These are phyloP conservation scores for Unio delphinus DNA, from an alignment of 2,888 invertebrate genomes.

Conservation along the genomic window DNA sequence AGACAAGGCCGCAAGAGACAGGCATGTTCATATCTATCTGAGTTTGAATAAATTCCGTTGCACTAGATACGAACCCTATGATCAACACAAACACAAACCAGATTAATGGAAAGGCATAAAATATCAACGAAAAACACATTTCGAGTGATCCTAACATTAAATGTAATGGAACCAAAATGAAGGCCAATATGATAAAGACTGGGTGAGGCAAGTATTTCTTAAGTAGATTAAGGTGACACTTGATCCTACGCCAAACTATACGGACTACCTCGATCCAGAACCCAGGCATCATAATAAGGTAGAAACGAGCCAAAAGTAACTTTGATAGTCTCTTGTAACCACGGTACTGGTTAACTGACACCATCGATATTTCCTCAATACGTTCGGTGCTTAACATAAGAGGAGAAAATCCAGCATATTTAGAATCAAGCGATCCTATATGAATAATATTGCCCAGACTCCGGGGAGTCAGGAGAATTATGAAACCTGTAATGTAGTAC, in stretches of 20 bases:
- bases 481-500: conserved; percentile 12
- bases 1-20: no score
- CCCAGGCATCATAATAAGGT: neutral
- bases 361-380: conserved; percentile 11
- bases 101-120: conserved; percentile 4
- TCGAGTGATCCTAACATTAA: neutral
- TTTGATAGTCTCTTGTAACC: conserved; percentile 9
- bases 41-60: no score
- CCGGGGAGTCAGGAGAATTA: conserved; percentile 15
- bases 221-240: no score
- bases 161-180: neutral
- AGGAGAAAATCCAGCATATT: conserved; percentile 4
- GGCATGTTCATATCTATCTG: no score
- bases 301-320: no score
- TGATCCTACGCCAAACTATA: no score
- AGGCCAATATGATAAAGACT: no score
- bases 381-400: conserved; percentile 8
- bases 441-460: conserved; percentile 9
- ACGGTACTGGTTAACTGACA: conserved; percentile 3
- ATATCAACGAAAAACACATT: conserved; percentile 3
- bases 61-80: neutral
- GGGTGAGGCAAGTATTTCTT: no score
- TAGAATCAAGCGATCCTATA: conserved; percentile 2
- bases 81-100: neutral
- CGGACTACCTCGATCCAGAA: neutral